These are phyloP conservation scores for Teleopsis dalmanni DNA, from an alignment of 1,140 invertebrate species.

Conservation along the genomic window DNA sequence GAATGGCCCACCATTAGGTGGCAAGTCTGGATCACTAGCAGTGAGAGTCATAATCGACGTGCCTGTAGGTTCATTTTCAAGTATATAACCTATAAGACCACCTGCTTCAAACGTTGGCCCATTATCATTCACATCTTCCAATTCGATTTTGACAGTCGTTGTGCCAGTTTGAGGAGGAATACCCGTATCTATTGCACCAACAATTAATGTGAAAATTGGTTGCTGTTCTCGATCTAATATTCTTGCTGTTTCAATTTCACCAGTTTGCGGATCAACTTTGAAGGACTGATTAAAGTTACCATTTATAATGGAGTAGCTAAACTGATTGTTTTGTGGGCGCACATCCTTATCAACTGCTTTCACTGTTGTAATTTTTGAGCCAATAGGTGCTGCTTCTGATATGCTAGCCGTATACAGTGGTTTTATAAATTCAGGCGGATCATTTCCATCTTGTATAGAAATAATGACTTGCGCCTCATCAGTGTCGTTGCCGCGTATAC, in stretches of 20 bases:
- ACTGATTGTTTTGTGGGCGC: constrained; percentile 82
- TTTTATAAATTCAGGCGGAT: constrained; percentile 84
- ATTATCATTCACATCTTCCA: constrained; percentile 90
- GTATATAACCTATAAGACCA: constrained; percentile 65
- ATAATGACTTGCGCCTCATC: constrained; percentile 91
- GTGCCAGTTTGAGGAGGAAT: constrained; percentile 81
- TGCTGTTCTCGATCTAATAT: constrained; percentile 75
- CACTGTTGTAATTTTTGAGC: constrained; percentile 68
- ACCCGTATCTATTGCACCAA: constrained; percentile 86
- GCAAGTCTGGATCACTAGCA: constrained; percentile 81
- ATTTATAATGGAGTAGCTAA: constrained; percentile 80
- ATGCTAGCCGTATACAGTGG: constrained; percentile 66
- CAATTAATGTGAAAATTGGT: constrained; percentile 66
- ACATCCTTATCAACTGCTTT: constrained; percentile 88
- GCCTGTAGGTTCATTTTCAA: constrained; percentile 80
- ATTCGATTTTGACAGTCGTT: constrained; percentile 58
- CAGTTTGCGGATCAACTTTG: constrained; percentile 79
- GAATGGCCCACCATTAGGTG: constrained; percentile 88
- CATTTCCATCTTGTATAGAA: constrained; percentile 90
- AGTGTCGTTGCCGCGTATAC: constrained; percentile 88
- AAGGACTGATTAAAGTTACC: constrained; percentile 79
- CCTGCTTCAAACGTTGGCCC: constrained; percentile 72
- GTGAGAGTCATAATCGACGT: constrained; percentile 76
- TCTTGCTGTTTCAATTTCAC: constrained; percentile 69
- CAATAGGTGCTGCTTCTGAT: constrained; percentile 66